Evolutionary conservation across 2,113 vertebrate species (phyloP).

Genomic region (Rhineura floridana): DNA sequence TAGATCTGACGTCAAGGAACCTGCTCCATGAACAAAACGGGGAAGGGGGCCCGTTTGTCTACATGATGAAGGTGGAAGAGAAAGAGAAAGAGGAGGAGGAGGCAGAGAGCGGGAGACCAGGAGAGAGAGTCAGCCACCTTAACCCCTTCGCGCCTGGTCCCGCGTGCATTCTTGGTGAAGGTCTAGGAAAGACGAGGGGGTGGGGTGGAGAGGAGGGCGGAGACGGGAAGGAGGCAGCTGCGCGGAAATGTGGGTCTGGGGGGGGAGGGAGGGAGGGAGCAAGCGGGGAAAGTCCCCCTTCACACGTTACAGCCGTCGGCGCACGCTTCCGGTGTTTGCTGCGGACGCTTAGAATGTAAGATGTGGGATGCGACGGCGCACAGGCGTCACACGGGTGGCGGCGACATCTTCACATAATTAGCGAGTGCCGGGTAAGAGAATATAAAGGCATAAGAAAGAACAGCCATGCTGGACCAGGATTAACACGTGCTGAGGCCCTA

Average conservation of each 20-base stretch:
- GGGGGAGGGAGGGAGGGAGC: not conserved
- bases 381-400: not conserved
- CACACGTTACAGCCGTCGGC: not conserved
- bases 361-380: not conserved
- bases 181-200: rapidly evolving
- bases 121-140: not conserved
- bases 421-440: no score
- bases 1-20: conserved; percentile 74
- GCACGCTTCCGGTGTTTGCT: not conserved
- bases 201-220: not conserved
- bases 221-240: not conserved
- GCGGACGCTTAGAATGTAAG: not conserved
- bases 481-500: no score
- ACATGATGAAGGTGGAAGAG: conserved; percentile 5
- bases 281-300: not conserved
- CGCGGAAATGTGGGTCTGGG: not conserved
- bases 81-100: not conserved
- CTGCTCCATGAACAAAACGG: conserved; percentile 26
- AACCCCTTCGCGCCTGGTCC: conserved; percentile 27
- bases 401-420: no score
- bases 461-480: no score
- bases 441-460: no score
- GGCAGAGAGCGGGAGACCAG: not conserved
- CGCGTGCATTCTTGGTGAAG: not conserved
- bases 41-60: conserved; percentile 32